phyloP scores from a whole-genome alignment of 1,140 invertebrate genomes.

The Heliothis subflexa region DNA sequence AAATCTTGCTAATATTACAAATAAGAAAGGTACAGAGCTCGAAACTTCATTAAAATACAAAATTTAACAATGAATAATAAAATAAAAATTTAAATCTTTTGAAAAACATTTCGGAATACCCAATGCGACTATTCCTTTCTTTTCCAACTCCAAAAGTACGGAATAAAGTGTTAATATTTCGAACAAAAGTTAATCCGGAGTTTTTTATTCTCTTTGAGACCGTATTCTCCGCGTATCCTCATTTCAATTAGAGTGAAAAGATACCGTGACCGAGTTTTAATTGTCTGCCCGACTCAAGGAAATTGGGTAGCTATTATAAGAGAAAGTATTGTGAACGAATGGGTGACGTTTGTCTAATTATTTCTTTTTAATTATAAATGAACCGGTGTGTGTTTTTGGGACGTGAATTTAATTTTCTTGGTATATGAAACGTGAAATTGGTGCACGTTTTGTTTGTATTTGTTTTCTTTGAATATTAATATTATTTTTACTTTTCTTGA shows the following conservation, averaged over 20 bases:
- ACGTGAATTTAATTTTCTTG: constrained; percentile 3
- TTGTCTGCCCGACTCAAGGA: constrained; percentile 31
- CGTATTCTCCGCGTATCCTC: constrained; percentile 27
- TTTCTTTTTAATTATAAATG: constrained; percentile 29
- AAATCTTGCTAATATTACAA: too few relatives aligned
- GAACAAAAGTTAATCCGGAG: constrained; percentile 28
- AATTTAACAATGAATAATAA: not conserved
- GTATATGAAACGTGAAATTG: not conserved
- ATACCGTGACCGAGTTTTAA: constrained; percentile 37
- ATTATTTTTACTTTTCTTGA: not conserved
- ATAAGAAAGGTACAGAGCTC: too few relatives aligned
- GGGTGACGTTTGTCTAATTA: constrained; percentile 26
- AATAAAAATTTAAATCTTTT: too few relatives aligned
- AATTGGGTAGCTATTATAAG: constrained; percentile 38
- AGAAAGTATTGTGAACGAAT: constrained; percentile 24
- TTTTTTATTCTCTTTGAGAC: constrained; percentile 16
- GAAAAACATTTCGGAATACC: not conserved
- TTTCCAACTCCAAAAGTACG: not conserved
- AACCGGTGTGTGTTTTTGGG: not conserved
- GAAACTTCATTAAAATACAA: not conserved
- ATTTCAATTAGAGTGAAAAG: constrained; percentile 43
- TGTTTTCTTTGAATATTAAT: not conserved
- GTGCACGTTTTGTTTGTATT: not conserved
- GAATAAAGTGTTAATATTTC: constrained; percentile 40
- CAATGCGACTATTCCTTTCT: constrained; percentile 8